Base-by-base conservation (phyloP, 37 sponge, comb jelly and placozoan genomes). In the Halichondria panicea region DNA sequence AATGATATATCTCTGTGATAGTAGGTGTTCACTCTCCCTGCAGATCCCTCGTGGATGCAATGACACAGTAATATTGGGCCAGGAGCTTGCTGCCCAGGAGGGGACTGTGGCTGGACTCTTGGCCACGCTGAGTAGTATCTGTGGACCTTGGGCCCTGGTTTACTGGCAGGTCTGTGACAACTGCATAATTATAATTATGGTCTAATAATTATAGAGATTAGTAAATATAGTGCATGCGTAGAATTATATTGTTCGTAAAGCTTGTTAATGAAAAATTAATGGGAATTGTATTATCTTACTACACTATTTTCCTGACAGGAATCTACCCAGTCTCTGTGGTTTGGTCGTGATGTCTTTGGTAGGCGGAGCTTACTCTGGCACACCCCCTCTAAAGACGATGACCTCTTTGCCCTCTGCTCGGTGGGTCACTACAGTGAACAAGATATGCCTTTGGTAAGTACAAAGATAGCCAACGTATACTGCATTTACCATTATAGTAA, bases 311-410 rank as follows among this genome's bases (percentile, higher is more conserved):
- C 3, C 52, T 48, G 2, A 4, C 34, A 89, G 86, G 30, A 32
- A 19, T 67, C 74, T 21, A 78, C 67, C 13, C 15, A 30, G 18
- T 60, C 74, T 18, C 74, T 98, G 64, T 98, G 99, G 99, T 95
- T 98, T 87, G 97, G 99, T 28, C 65, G 99, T 27, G 99, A 98
- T 79, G 92, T 90, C 36, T 90, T 95, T 83, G 99, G 99, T 19
- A 81, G 99, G 31, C 64, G 99, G 2, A 90, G 91, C 69, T 84
- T 98, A 33, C 83, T 97, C 11, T 92, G 91, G 94, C 91, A 93
- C 77, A 62, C 80, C 1, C 81, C 82, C 21, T 22, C 30, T 22
- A 43, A n/a, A 19, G 43, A 25, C 0, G 48, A 55, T 38, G 75
- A 75, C 55, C 62, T 56, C 0, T 64, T 93, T n/a, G 81, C 71